Conservation (phyloP, 2,888 invertebrate genomes). For the Athripsodes cinereus region DNA sequence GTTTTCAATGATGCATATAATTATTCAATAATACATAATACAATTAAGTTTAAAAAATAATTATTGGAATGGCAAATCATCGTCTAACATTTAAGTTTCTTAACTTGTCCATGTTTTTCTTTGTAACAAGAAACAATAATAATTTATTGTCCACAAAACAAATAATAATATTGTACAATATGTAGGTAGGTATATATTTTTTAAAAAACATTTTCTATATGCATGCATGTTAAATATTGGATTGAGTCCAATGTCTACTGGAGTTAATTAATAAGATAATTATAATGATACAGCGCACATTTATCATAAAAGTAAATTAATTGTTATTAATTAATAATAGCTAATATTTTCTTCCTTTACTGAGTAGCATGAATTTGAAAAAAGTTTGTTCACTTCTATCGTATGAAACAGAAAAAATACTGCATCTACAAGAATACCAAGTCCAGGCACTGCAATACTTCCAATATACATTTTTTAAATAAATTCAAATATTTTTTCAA, state of each 20-base stretch:
- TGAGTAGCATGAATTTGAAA: not conserved
- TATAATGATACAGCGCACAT: conserved; percentile 10
- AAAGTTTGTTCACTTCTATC: not conserved
- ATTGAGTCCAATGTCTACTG: conserved; percentile 21
- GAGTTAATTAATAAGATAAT: conserved; percentile 6
- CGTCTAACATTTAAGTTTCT: not conserved
- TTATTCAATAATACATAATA: no score
- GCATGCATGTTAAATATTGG: conserved; percentile 1
- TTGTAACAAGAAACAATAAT: conserved; percentile 19
- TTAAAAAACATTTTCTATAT: conserved; percentile 14
- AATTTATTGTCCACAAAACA: conserved; percentile 18
- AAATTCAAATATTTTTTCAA: no score
- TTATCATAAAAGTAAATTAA: conserved; percentile 2
- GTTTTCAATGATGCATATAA: no score
- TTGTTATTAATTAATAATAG: not conserved
- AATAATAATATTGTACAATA: conserved; percentile 8
- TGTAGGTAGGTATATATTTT: conserved; percentile 16
- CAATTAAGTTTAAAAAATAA: no score
- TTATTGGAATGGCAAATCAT: conserved; percentile 25
- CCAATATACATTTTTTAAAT: no score
- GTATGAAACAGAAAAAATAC: not conserved
- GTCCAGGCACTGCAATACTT: not conserved
- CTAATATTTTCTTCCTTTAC: not conserved
- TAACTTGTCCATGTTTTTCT: conserved; percentile 13
- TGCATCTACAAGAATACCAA: not conserved